phyloP scores from a whole-genome alignment of 2,888 invertebrate species.

The Crepidodera aurea region DNA sequence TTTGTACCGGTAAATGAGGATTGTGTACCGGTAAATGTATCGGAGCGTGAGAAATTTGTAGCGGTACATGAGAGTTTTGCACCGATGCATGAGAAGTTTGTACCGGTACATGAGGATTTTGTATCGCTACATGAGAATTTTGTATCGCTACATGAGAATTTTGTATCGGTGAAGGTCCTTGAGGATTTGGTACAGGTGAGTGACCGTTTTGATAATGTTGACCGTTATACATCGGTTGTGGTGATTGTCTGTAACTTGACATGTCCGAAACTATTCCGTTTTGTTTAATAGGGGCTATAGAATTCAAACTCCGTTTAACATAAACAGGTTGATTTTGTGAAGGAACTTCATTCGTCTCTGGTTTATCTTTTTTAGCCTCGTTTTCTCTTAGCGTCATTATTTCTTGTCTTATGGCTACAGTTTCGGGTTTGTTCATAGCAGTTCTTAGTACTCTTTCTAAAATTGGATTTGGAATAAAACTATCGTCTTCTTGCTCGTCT shows the following conservation, averaged over 20 bases:
- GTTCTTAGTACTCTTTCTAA: conserved; percentile 85
- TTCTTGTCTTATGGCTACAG: conserved; percentile 64
- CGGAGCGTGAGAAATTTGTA: conserved; percentile 9
- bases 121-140: conserved; percentile 35
- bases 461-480: conserved; percentile 90
- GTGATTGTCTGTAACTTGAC: conserved; percentile 29
- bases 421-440: conserved; percentile 78
- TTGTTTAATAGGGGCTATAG: conserved; percentile 44
- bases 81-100: conserved; percentile 32
- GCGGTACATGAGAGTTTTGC: conserved; percentile 41
- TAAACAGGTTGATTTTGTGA: conserved; percentile 42
- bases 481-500: conserved; percentile 90
- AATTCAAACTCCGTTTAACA: conserved; percentile 53
- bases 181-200: conserved; percentile 30
- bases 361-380: conserved; percentile 48
- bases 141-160: conserved; percentile 40
- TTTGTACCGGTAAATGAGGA: conserved; percentile 47
- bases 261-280: conserved; percentile 24
- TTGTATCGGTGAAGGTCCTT: conserved; percentile 35
- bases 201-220: conserved; percentile 34
- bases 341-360: conserved; percentile 11
- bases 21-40: conserved; percentile 51
- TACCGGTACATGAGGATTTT: conserved; percentile 51
- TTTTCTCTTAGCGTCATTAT: conserved; percentile 63
- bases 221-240: conserved; percentile 55